A percentile compares a stretch with the other conserved stretches of the same genome.
Conservation (phyloP, 2,797 vertebrate species). For the Brachymystax lenok region DNA sequence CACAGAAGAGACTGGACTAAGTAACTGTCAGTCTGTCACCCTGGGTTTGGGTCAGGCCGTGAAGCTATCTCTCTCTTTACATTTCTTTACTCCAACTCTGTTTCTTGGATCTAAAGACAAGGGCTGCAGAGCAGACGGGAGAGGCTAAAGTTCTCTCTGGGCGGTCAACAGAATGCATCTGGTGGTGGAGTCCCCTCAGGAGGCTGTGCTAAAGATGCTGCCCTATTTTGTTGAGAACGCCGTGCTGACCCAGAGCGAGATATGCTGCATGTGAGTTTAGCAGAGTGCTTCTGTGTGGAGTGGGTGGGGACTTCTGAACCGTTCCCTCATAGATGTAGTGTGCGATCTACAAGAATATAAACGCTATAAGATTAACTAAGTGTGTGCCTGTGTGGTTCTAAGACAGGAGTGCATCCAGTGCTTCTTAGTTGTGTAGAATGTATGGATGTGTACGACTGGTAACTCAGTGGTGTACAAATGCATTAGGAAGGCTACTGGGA, state of each 20-base stretch:
- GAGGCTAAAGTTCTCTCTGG: slow-evolving; percentile 25
- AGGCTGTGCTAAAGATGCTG: slow-evolving; percentile 76
- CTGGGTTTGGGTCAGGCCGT: slow-evolving; percentile 18
- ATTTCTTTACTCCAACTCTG: slow-evolving; percentile 13
- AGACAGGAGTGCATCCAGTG: neutral
- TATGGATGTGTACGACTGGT: no score
- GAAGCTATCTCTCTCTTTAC: slow-evolving; percentile 9
- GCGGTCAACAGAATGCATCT: slow-evolving; percentile 75
- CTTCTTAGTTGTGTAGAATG: neutral
- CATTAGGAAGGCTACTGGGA: no score
- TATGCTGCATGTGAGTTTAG: slow-evolving; percentile 79
- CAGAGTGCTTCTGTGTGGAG: neutral
- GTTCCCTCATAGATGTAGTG: neutral
- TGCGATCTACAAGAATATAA: neutral
- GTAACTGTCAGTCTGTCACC: slow-evolving; percentile 54
- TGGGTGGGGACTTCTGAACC: slow-evolving; percentile 9
- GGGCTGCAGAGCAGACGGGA: slow-evolving; percentile 28
- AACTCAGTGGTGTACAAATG: no score
- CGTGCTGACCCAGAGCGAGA: slow-evolving; percentile 76
- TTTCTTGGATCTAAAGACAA: slow-evolving; percentile 45
- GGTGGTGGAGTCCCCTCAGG: slow-evolving; percentile 67
- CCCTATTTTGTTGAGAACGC: slow-evolving; percentile 80
- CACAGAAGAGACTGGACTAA: slow-evolving; percentile 48
- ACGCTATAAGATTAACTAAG: neutral
- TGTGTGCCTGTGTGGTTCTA: neutral